Percentiles rank a stretch among this genome's conserved stretches.
These are phyloP conservation scores for Charina bottae DNA, from an alignment of 2,113 vertebrate species.

Conservation along the genomic window DNA sequence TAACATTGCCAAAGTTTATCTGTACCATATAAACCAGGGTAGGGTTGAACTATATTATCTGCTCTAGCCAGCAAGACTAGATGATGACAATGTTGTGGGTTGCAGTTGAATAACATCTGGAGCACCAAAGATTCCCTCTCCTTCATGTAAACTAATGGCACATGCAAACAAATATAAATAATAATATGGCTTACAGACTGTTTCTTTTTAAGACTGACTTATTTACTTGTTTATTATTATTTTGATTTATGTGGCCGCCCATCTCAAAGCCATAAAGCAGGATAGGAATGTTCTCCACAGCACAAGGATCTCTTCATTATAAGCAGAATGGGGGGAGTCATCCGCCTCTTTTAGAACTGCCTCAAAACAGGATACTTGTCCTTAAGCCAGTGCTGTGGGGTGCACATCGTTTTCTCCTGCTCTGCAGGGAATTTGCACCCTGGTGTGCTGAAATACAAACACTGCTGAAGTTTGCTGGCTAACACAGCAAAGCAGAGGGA, in stretches of 20 bases:
- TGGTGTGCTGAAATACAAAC: constrained; percentile 66
- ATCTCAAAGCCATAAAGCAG: background rate
- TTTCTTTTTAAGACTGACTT: background rate
- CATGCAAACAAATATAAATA: background rate
- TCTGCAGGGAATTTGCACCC: constrained; percentile 65
- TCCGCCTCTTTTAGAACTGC: background rate
- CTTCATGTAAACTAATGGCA: background rate
- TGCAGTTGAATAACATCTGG: background rate
- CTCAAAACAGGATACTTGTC: background rate
- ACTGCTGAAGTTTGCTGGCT: constrained; percentile 50
- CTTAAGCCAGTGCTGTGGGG: background rate
- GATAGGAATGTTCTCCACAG: background rate
- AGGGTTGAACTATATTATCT: background rate
- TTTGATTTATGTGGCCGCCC: background rate
- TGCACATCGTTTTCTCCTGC: constrained; percentile 35
- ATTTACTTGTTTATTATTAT: background rate
- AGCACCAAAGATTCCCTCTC: background rate
- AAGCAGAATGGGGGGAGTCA: background rate
- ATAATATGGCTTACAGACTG: background rate
- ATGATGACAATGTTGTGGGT: background rate
- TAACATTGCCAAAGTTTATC: background rate
- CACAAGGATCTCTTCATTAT: background rate
- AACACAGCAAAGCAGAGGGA: constrained; percentile 64
- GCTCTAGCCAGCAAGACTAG: background rate
- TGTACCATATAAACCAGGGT: background rate